Conservation (phyloP, 1,140 invertebrate species). For the Trichoplusia ni region DNA sequence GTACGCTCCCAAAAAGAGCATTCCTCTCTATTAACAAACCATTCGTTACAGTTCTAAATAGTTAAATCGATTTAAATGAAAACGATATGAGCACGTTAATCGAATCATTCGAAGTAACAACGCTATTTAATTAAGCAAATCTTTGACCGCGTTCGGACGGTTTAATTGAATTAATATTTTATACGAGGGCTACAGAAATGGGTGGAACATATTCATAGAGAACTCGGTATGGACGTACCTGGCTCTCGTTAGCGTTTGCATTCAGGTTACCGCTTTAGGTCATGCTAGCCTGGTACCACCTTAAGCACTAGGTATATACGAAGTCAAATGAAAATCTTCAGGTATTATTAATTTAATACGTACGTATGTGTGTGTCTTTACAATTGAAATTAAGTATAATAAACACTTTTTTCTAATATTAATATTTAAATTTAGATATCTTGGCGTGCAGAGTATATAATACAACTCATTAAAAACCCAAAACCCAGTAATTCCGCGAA, state of each 20-base stretch:
- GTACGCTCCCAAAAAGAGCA: too few species aligned
- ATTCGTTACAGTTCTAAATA: background rate
- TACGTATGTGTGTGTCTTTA: too few species aligned
- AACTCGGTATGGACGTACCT: background rate
- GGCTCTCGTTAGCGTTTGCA: background rate
- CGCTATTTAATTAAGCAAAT: slow-evolving; percentile 9
- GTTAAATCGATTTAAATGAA: background rate
- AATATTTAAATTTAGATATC: too few species aligned
- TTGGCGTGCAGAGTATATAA: too few species aligned
- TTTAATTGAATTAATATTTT: slow-evolving; percentile 6
- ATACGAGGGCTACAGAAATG: background rate
- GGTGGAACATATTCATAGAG: background rate
- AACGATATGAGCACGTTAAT: background rate
- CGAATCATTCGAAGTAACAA: background rate
- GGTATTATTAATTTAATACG: too few species aligned
- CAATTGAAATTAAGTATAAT: too few species aligned
- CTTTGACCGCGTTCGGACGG: background rate
- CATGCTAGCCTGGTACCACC: background rate
- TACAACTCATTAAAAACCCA: too few species aligned
- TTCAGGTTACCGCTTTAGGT: background rate
- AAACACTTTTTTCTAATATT: too few species aligned
- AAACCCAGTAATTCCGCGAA: too few species aligned
- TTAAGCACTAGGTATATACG: background rate
- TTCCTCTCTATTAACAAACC: background rate
- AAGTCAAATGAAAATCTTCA: too few species aligned